phyloP scores from a whole-genome alignment of 1,140 invertebrate genomes.

The Philaenus spumarius region DNA sequence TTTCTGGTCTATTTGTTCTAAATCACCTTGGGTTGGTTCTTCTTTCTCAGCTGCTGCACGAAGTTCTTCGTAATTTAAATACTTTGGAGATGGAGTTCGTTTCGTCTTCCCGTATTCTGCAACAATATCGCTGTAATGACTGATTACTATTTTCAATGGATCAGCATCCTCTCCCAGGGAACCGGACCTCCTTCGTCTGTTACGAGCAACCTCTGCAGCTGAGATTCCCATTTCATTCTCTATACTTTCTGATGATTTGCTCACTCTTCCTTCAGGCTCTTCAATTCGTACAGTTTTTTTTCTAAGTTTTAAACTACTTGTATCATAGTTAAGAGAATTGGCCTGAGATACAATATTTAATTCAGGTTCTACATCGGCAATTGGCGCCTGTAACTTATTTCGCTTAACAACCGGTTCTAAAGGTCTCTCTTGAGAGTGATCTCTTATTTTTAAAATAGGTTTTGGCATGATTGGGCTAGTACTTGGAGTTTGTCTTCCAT shows the following conservation, averaged over 20 bases:
- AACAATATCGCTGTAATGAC: slow-evolving; percentile 75
- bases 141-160: slow-evolving; percentile 55
- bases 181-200: slow-evolving; percentile 15
- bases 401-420: not conserved
- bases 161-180: not conserved
- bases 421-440: slow-evolving; percentile 4
- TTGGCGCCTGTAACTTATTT: slow-evolving; percentile 1
- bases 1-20: not conserved
- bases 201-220: slow-evolving; percentile 23
- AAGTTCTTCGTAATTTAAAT: slow-evolving; percentile 54
- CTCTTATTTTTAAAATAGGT: slow-evolving; percentile 25
- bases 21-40: slow-evolving; percentile 20
- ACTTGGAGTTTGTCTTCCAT: slow-evolving; percentile 9
- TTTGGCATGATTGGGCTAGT: slow-evolving; percentile 21
- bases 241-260: not conserved
- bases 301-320: slow-evolving; percentile 10
- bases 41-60: slow-evolving; percentile 48
- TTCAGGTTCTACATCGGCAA: slow-evolving; percentile 13
- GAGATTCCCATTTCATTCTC: slow-evolving; percentile 20
- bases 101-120: slow-evolving; percentile 53
- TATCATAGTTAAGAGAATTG: not conserved
- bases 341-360: slow-evolving; percentile 2
- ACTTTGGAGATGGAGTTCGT: slow-evolving; percentile 46
- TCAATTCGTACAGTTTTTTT: slow-evolving; percentile 29
- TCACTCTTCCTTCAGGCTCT: slow-evolving; percentile 23